These are phyloP conservation scores for Micronycteris hirsuta DNA, from an alignment of 2,113 vertebrate species.

Conservation along the genomic window DNA sequence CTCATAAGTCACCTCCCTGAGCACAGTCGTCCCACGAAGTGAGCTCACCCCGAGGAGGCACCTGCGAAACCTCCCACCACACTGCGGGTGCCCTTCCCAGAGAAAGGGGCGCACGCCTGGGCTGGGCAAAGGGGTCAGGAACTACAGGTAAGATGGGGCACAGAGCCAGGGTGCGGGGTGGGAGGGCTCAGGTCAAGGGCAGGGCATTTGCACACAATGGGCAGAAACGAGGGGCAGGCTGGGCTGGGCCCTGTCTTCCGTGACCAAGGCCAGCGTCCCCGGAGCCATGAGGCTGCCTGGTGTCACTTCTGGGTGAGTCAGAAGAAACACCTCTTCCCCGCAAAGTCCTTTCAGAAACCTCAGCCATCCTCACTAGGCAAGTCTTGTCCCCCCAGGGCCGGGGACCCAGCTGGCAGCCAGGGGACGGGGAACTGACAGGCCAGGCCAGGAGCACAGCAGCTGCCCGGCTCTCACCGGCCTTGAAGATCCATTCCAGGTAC, in stretches of 20 bases:
- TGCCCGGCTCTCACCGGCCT: slow-evolving; percentile 87
- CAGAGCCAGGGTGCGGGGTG: too few species aligned
- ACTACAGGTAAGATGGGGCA: too few species aligned
- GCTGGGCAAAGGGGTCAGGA: not conserved
- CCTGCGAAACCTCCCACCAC: not conserved
- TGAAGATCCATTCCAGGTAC: slow-evolving; percentile 98
- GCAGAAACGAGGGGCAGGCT: not conserved
- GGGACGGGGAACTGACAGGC: not conserved
- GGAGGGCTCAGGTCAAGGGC: too few species aligned
- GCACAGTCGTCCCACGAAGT: not conserved
- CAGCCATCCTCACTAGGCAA: too few species aligned
- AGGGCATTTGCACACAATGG: accelerated
- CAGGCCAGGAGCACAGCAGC: accelerated
- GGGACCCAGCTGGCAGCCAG: not conserved
- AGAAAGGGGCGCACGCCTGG: not conserved
- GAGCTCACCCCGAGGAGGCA: accelerated
- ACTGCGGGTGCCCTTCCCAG: accelerated
- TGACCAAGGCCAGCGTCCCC: not conserved
- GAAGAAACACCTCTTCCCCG: too few species aligned
- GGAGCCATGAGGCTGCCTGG: not conserved
- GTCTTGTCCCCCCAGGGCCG: not conserved
- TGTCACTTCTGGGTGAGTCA: too few species aligned
- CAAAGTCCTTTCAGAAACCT: not conserved
- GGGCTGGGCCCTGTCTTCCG: not conserved
- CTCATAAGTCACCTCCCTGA: not conserved